Evolutionary conservation across 2,888 invertebrate species (phyloP).

Genomic region (Tetranychus truncatus): DNA sequence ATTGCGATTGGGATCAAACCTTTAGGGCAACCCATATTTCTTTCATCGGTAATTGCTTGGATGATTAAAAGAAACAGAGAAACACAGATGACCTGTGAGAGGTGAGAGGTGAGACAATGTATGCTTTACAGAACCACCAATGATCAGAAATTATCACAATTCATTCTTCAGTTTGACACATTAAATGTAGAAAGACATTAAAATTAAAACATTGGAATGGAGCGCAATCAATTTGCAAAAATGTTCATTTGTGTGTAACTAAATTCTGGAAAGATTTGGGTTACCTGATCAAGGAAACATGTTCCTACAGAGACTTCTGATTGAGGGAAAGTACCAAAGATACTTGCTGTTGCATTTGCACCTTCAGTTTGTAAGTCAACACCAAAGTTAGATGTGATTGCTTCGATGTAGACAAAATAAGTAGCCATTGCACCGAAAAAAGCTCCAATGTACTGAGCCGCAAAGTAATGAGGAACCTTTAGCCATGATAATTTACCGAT

Average conservation of each 20-base stretch:
- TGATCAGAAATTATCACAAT: too few relatives aligned
- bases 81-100: slow-evolving; percentile 35
- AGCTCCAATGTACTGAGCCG: slow-evolving; percentile 37
- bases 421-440: slow-evolving; percentile 20
- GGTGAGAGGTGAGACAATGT: neutral
- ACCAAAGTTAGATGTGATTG: slow-evolving; percentile 27
- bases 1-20: slow-evolving; percentile 35
- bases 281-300: slow-evolving; percentile 38
- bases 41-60: slow-evolving; percentile 35
- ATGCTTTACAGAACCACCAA: neutral
- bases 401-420: slow-evolving; percentile 26
- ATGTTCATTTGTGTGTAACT: slow-evolving; percentile 2
- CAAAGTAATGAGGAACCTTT: slow-evolving; percentile 34
- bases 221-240: neutral
- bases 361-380: slow-evolving; percentile 32
- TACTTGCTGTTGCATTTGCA: slow-evolving; percentile 35
- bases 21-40: slow-evolving; percentile 34
- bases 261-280: slow-evolving; percentile 2
- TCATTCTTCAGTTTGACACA: too few relatives aligned
- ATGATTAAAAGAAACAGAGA: slow-evolving; percentile 35
- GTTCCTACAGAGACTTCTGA: slow-evolving; percentile 33
- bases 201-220: too few relatives aligned
- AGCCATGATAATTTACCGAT: slow-evolving; percentile 32
- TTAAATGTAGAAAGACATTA: too few relatives aligned
- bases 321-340: slow-evolving; percentile 39